These are phyloP conservation scores for Drosophila novamexicana DNA, from an alignment of 1,140 invertebrate species.

Conservation along the genomic window DNA sequence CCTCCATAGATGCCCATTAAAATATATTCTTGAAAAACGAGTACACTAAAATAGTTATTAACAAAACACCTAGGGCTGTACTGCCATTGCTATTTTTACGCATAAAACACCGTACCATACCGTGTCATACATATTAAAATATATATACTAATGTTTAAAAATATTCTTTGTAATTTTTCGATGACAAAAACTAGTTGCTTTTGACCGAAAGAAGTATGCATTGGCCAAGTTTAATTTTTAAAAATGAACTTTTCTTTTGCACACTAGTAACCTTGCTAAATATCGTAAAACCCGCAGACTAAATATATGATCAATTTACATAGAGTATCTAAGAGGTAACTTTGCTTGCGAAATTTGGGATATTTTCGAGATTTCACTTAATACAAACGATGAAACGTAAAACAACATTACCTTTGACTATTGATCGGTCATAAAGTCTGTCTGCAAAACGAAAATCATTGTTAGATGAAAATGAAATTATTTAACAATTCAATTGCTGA, in stretches of 20 bases:
- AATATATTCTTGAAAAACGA: slow-evolving; percentile 23
- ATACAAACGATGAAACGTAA: too few relatives aligned
- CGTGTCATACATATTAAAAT: slow-evolving; percentile 52
- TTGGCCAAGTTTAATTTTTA: slow-evolving; percentile 63
- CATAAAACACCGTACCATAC: slow-evolving; percentile 55
- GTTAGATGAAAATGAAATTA: too few relatives aligned
- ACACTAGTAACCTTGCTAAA: slow-evolving; percentile 38
- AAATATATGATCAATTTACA: slow-evolving; percentile 10
- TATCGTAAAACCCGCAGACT: slow-evolving; percentile 29
- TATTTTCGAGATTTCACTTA: neutral
- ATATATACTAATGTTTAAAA: slow-evolving; percentile 56
- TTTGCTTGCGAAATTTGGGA: slow-evolving; percentile 10
- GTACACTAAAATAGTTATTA: slow-evolving; percentile 36
- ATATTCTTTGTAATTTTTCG: slow-evolving; percentile 59
- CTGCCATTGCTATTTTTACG: slow-evolving; percentile 47
- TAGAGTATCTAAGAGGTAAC: slow-evolving; percentile 14
- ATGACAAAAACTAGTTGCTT: slow-evolving; percentile 72
- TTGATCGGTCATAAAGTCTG: neutral
- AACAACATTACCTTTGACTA: neutral
- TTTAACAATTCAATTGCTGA: slow-evolving; percentile 2
- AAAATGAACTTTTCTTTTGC: slow-evolving; percentile 33
- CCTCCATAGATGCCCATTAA: neutral
- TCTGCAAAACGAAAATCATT: neutral
- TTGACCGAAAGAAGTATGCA: slow-evolving; percentile 55
- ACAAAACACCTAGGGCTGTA: slow-evolving; percentile 37